Base-by-base conservation (phyloP, 2,113 vertebrate species). In the Donacobius atricapilla region DNA sequence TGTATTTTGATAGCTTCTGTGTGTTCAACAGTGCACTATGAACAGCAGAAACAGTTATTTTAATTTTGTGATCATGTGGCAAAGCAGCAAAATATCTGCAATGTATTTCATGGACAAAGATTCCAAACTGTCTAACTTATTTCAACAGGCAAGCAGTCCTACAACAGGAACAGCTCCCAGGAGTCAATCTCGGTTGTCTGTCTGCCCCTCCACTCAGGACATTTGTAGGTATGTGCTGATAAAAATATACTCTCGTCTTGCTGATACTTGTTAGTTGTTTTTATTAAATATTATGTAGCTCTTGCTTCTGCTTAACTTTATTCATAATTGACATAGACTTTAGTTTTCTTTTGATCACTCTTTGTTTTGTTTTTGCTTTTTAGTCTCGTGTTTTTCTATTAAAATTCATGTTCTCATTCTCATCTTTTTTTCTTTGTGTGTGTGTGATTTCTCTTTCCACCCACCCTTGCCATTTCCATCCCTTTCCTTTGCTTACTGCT, bases 121-220 rank as follows among this genome's bases (percentile, higher is more conserved):
- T 94, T 98, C 98, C 97, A 98, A 98, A 97, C 87, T 98, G 48
- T 98, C 97, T 93, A 98, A 98, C 92, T 98, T 98, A 71, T 98
- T 98, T 93, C 98, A 99, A 97, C 98, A 99, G 99, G 99, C 98
- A 83, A 99, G 99, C 96, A 99, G 98, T 91, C 99, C 99, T 65
- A 99, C 99, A 25, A 97, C 98, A 83, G 99, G 98, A 89, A 96
- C 98, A 90, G 98, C 98, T 64, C 98, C 98, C 83, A 98, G 98
- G 89, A 98, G 98, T 82, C 98, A 98, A 15, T 98, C 99, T 48
- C 98, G 97, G 70, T 96, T 98, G 75, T 99, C 99, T 13, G 98
- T 98, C 93, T 98, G 98, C 66, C 98, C 98, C 42, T 99, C 99
- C 64, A 98, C 98, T 98, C 99, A 99, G 98, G 99, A 99, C 97